These are phyloP conservation scores for Drosophila kokeensis DNA, from an alignment of 2,888 invertebrate genomes.

Conservation along the genomic window DNA sequence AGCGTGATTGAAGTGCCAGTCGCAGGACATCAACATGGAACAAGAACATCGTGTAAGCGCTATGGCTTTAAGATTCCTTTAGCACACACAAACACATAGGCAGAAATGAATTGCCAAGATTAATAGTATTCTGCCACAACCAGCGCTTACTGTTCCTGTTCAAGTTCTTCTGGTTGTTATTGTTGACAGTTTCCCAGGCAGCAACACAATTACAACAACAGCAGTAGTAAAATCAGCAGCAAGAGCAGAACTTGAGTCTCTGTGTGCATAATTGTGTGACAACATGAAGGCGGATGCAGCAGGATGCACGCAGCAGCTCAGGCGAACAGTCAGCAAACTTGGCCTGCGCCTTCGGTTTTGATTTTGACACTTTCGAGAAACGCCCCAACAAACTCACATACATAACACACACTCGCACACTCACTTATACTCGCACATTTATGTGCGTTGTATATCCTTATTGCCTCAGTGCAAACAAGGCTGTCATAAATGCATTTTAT, in stretches of 20 bases:
- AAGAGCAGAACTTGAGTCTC: slow-evolving; percentile 43
- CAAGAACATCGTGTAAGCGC: slow-evolving; percentile 14
- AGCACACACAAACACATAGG: slow-evolving; percentile 11
- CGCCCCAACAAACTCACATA: slow-evolving; percentile 17
- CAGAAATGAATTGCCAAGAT: slow-evolving; percentile 73
- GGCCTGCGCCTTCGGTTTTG: slow-evolving; percentile 70
- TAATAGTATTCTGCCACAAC: slow-evolving; percentile 66
- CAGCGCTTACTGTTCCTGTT: slow-evolving; percentile 24
- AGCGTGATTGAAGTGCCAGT: slow-evolving; percentile 77
- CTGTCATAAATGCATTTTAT: slow-evolving; percentile 81
- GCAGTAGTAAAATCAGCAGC: slow-evolving; percentile 11
- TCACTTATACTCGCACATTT: not conserved
- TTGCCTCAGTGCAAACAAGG: slow-evolving; percentile 73
- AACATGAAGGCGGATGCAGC: slow-evolving; percentile 59
- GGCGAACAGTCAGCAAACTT: slow-evolving; percentile 55
- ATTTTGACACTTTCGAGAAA: slow-evolving; percentile 76
- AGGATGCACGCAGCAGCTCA: slow-evolving; percentile 48
- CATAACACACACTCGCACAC: slow-evolving; percentile 3
- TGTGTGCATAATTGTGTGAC: slow-evolving; percentile 80
- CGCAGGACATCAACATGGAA: slow-evolving; percentile 38
- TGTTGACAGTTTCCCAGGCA: slow-evolving; percentile 68
- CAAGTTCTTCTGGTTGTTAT: slow-evolving; percentile 43
- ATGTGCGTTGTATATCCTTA: slow-evolving; percentile 42
- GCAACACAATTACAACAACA: slow-evolving; percentile 76
- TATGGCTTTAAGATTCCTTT: slow-evolving; percentile 38